Base-by-base conservation (phyloP, 2,888 invertebrate genomes). In the Sarcophaga variegata region DNA sequence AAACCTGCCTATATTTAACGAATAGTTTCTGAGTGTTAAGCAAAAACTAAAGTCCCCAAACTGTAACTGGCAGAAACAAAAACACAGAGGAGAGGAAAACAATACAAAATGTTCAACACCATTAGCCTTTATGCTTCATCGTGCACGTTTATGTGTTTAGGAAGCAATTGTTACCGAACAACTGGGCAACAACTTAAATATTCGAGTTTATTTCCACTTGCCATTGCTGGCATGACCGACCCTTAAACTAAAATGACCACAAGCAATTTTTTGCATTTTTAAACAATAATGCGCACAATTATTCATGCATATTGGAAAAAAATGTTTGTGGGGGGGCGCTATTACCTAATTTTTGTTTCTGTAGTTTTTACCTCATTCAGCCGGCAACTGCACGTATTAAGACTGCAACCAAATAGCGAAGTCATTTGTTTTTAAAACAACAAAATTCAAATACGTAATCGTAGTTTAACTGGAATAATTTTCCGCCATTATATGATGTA, bases 271-370 rank as follows among this genome's bases (percentile, higher is more conserved):
- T 17, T 66, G 4, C 66, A 17, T 45, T 66, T 66, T 66, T 66
- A 66, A 37, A n/a, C 37, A 45, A 66, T 66, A 66, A 66, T 66
- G 66, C 66, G 66, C 66, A 37, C 66, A 66, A 66, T 66, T 66
- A 66, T 37, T 37, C 66, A 66, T 45, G 37, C n/a, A 66, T 66
- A 66, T 45, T 3, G 20, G 20, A 66, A 27, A 5, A 37, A 37
- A 37, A 8, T 37, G 8, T 37, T 37, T 37, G 37, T 37, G 37
- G 37, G 2, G 37, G 2, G 37, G 37, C 8, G 37, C 8, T 37
- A 37, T 37, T 37, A 37, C 37, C 37, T 37, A 37, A 37, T 37
- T 37, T 37, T 37, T 37, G 10, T 10, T 37, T 37, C 17, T 27
- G 10, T 12, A 25, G 12, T 27, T 64, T 22, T 64, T 64, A 64